Conservation (phyloP, 2,113 vertebrate genomes). For the Macrotus californicus region DNA sequence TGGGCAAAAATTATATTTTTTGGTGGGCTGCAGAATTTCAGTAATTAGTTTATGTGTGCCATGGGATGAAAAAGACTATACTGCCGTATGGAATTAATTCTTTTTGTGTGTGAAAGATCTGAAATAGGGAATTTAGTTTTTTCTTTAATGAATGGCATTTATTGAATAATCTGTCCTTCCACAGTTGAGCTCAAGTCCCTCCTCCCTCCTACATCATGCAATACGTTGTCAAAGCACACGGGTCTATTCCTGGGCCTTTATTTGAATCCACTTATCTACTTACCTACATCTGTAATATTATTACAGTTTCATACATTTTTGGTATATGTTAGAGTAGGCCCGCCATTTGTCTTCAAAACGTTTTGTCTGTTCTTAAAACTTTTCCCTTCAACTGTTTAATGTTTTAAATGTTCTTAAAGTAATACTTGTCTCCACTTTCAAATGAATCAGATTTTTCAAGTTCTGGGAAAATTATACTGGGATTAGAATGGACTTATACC, state of each 20-base stretch:
- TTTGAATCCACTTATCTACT: neutral
- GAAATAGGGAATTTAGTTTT: neutral
- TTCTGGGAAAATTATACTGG: neutral
- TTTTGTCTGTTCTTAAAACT: neutral
- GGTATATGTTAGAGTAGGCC: neutral
- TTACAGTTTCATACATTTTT: neutral
- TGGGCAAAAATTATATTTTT: no score
- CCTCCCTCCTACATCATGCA: neutral
- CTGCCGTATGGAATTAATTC: neutral
- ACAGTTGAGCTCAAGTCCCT: neutral
- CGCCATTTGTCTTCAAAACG: neutral
- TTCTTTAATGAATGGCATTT: neutral
- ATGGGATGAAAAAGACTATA: no score
- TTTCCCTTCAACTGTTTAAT: neutral
- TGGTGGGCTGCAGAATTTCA: no score
- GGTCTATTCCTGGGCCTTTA: neutral
- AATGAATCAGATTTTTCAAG: neutral
- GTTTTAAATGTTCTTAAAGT: neutral
- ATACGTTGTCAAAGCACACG: neutral
- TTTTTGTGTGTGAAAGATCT: neutral
- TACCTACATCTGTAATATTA: neutral
- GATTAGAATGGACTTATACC: neutral
- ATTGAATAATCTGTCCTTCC: neutral
- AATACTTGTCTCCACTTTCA: neutral
- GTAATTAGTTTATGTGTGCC: no score